Conservation (phyloP, 2,888 invertebrate species). For the Malthinus seriepunctatus region DNA sequence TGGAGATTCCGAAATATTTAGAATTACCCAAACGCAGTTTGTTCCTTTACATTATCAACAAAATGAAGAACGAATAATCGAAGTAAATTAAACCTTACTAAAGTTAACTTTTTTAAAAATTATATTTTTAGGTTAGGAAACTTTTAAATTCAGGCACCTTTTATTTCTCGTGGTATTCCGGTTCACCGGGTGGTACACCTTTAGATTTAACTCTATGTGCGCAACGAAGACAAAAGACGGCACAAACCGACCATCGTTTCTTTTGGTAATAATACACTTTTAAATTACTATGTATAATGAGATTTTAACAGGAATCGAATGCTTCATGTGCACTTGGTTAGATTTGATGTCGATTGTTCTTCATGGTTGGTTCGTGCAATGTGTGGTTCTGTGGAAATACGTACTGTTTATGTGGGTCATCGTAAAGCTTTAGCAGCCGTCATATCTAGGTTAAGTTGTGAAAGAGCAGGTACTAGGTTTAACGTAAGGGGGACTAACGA, state of each 20-base stretch:
- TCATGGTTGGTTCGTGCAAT: conserved; percentile 94
- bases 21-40: conserved; percentile 91
- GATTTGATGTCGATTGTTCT: conserved; percentile 87
- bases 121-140: conserved; percentile 64
- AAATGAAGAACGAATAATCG: conserved; percentile 63
- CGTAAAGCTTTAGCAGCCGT: conserved; percentile 93
- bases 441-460: conserved; percentile 94
- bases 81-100: conserved; percentile 49
- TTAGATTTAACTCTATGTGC: conserved; percentile 95
- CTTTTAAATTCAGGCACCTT: conserved; percentile 97
- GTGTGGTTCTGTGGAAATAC: conserved; percentile 97
- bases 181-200: conserved; percentile 40
- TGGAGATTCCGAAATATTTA: conserved; percentile 91
- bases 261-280: conserved; percentile 73
- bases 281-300: conserved; percentile 1
- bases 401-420: conserved; percentile 97
- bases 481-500: conserved; percentile 99
- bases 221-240: conserved; percentile 82
- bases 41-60: conserved; percentile 80
- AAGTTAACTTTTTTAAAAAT: background rate
- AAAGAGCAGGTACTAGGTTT: conserved; percentile 96
- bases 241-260: conserved; percentile 89
- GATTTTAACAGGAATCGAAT: conserved; percentile 78
- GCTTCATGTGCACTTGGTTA: conserved; percentile 88
- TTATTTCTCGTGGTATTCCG: conserved; percentile 85